phyloP scores from a whole-genome alignment of 2,797 vertebrate genomes.

The Pygocentrus nattereri region DNA sequence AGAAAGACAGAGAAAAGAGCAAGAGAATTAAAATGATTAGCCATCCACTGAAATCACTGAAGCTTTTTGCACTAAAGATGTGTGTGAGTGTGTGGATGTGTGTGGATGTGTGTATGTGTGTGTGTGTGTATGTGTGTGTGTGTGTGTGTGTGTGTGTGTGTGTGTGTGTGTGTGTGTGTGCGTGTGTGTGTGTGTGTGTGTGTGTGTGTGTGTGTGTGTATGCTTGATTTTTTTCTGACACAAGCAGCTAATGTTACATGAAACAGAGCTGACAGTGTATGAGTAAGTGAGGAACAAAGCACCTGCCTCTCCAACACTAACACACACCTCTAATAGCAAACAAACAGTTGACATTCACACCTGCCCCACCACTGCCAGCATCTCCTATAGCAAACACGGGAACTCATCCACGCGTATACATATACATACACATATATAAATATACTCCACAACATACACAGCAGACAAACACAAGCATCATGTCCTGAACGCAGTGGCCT shows the following conservation, averaged over 20 bases:
- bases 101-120: too few species aligned
- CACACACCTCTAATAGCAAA: not conserved
- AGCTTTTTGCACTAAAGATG: too few species aligned
- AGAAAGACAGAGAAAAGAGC: too few species aligned
- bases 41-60: too few species aligned
- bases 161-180: too few species aligned
- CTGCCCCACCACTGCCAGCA: not conserved
- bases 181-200: too few species aligned
- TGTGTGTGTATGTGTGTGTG: too few species aligned
- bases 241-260: not conserved
- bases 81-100: too few species aligned
- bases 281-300: not conserved
- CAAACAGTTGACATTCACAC: not conserved
- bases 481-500: too few species aligned
- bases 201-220: slow-evolving; percentile 8
- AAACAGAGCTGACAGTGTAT: not conserved
- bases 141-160: too few species aligned
- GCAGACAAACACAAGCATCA: too few species aligned
- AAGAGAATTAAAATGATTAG: too few species aligned
- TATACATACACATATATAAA: not conserved
- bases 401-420: not conserved
- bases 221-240: not conserved
- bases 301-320: not conserved
- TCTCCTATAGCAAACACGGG: not conserved
- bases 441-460: not conserved